Evolutionary conservation across 2,888 invertebrate genomes (phyloP).

Genomic region (Drosophila pseudotalamancana): DNA sequence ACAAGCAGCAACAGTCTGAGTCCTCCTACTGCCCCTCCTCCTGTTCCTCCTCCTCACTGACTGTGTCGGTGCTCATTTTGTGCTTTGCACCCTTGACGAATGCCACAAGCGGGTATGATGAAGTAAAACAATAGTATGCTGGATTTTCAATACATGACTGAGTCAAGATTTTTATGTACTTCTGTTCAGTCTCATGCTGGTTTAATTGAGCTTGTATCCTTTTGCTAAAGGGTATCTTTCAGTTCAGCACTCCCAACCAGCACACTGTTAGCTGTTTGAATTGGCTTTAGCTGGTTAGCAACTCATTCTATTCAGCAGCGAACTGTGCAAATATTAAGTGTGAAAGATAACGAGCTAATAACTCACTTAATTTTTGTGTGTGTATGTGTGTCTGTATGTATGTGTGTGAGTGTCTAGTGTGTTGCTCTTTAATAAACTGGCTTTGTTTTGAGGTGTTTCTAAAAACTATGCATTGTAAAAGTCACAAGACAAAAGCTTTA

Average conservation of each 20-base stretch:
- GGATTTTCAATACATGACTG: too few relatives aligned
- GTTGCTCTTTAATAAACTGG: not conserved
- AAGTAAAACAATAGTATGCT: too few relatives aligned
- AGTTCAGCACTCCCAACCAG: not conserved
- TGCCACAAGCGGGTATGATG: not conserved
- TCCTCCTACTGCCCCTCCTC: not conserved
- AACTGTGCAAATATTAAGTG: slow-evolving; percentile 77
- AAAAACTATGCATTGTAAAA: too few relatives aligned
- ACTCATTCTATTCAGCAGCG: slow-evolving; percentile 40
- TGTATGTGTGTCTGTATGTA: slow-evolving; percentile 12
- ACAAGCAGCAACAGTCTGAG: slow-evolving; percentile 55
- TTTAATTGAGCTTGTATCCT: not conserved
- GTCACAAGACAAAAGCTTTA: not conserved
- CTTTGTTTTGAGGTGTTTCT: not conserved
- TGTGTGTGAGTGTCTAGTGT: not conserved
- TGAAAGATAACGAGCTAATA: slow-evolving; percentile 77
- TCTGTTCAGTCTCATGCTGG: not conserved
- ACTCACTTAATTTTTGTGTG: slow-evolving; percentile 60
- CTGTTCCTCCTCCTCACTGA: too few relatives aligned
- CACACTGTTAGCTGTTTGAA: not conserved
- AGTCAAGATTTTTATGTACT: too few relatives aligned
- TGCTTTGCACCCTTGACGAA: not conserved
- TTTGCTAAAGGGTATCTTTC: not conserved
- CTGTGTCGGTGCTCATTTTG: slow-evolving; percentile 8
- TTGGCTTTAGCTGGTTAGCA: slow-evolving; percentile 25